A percentile compares a stretch with the other conserved stretches of the same genome.
Conservation (phyloP, 2,888 invertebrate genomes). For the Hipparchia semele region DNA sequence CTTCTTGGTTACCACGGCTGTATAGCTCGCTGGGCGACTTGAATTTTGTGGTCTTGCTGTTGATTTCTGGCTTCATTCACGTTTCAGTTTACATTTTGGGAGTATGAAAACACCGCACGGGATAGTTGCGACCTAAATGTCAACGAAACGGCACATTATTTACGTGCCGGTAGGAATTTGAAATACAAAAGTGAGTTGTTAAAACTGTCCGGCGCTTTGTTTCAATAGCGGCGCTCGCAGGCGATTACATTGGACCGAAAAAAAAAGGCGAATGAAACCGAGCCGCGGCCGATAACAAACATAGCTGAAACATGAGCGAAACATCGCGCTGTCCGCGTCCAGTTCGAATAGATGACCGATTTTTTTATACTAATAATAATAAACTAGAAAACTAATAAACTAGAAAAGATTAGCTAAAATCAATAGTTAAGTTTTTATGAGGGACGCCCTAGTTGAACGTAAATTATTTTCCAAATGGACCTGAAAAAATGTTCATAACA, state of each 20-base stretch:
- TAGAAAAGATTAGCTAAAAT: not conserved
- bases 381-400: too few relatives aligned
- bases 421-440: too few relatives aligned
- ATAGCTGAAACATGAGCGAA: constrained; percentile 55
- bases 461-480: too few relatives aligned
- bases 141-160: constrained; percentile 41
- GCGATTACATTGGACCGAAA: constrained; percentile 65
- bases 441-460: too few relatives aligned
- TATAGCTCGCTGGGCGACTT: too few relatives aligned
- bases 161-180: constrained; percentile 42
- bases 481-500: too few relatives aligned
- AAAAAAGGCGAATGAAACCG: constrained; percentile 41
- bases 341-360: constrained; percentile 72
- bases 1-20: too few relatives aligned
- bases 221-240: constrained; percentile 44
- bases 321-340: constrained; percentile 68
- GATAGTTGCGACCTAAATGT: constrained; percentile 32
- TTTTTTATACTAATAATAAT: too few relatives aligned
- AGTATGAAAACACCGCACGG: constrained; percentile 4
- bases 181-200: constrained; percentile 48
- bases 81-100: not conserved
- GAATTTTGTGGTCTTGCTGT: too few relatives aligned
- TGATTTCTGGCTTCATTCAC: not conserved
- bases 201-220: constrained; percentile 49
- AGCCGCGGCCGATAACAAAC: constrained; percentile 67